Evolutionary conservation across 2,797 vertebrate species (phyloP).

Genomic region (Aulostomus chinensis): DNA sequence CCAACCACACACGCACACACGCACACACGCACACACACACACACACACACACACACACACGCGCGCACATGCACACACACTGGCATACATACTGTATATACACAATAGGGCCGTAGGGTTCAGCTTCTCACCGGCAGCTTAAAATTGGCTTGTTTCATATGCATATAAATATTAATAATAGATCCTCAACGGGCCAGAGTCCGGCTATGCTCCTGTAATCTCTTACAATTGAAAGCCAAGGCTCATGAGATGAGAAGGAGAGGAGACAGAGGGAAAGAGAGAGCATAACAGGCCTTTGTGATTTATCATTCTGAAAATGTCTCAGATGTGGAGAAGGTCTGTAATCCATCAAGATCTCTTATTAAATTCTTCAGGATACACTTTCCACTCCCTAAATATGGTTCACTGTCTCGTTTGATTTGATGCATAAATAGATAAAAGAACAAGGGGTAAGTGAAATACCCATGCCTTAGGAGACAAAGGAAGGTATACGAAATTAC

Average conservation of each 20-base stretch:
- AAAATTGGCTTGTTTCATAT: slow-evolving; percentile 79
- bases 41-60: slow-evolving; percentile 1
- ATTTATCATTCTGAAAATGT: slow-evolving; percentile 85
- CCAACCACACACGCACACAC: too few relatives aligned
- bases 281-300: slow-evolving; percentile 77
- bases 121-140: slow-evolving; percentile 68
- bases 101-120: slow-evolving; percentile 52
- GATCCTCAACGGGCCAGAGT: slow-evolving; percentile 72
- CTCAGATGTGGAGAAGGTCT: slow-evolving; percentile 81
- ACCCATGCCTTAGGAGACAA: slow-evolving; percentile 50
- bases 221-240: slow-evolving; percentile 82
- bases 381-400: slow-evolving; percentile 80
- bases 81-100: too few relatives aligned
- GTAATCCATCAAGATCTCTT: slow-evolving; percentile 87
- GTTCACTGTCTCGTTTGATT: slow-evolving; percentile 79
- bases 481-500: slow-evolving; percentile 57
- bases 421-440: slow-evolving; percentile 82
- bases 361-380: slow-evolving; percentile 86
- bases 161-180: slow-evolving; percentile 86
- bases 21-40: slow-evolving; percentile 6
- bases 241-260: slow-evolving; percentile 74
- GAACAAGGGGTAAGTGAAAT: slow-evolving; percentile 70
- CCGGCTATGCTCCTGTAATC: slow-evolving; percentile 81
- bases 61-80: slow-evolving; percentile 11
- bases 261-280: slow-evolving; percentile 48